Evolutionary conservation across 2,113 vertebrate species (phyloP).

Genomic region (Calyptomena viridis): DNA sequence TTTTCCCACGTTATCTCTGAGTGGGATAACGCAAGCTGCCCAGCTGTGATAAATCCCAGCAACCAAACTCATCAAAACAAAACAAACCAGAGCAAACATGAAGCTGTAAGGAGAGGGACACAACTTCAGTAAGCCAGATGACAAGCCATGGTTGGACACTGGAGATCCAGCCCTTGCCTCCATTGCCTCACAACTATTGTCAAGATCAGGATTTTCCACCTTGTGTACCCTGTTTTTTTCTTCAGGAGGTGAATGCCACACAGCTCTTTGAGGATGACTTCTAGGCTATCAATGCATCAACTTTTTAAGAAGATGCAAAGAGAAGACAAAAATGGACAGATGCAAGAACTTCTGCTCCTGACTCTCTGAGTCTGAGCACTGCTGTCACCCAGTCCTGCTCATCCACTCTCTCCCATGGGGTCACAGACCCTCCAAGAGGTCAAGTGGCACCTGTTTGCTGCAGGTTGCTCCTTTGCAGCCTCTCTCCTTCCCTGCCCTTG

Average conservation of each 20-base stretch:
- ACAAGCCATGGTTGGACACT: background rate
- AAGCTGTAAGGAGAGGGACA: background rate
- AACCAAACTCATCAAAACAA: conserved; percentile 3
- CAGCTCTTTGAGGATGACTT: background rate
- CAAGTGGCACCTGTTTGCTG: background rate
- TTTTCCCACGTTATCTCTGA: conserved; percentile 11
- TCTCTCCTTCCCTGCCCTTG: background rate
- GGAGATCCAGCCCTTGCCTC: background rate
- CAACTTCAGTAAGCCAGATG: accelerated
- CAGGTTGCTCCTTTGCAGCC: background rate
- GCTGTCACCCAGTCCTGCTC: background rate
- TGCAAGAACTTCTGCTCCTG: background rate
- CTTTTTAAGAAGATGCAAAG: background rate
- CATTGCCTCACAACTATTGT: background rate
- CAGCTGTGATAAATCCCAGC: conserved; percentile 44
- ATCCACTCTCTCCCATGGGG: background rate
- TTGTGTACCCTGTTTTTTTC: background rate
- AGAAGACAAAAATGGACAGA: background rate
- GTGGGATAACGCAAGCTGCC: background rate
- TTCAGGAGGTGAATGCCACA: background rate
- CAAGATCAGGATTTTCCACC: background rate
- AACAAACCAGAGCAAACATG: background rate
- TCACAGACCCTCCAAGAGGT: background rate
- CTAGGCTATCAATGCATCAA: background rate
- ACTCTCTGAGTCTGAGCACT: background rate